Evolutionary conservation across 1,140 invertebrate species (phyloP), one percentile per base, ranked within the genome.

Genomic region (Reticulitermes speratus): DNA sequence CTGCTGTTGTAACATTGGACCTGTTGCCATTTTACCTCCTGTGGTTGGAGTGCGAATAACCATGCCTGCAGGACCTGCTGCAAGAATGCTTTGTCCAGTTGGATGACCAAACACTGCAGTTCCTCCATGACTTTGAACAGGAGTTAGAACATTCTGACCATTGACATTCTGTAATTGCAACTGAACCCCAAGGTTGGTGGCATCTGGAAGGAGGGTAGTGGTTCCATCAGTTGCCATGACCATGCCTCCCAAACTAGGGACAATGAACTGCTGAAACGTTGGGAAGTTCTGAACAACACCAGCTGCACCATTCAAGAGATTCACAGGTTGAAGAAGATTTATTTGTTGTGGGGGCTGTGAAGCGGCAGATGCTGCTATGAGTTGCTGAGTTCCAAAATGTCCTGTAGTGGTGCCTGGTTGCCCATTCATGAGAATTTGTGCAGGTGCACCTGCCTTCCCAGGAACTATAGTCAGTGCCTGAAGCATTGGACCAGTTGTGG

Each of bases 101-200:
- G 93, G 93, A 44, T 85, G 87, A 65, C 93, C 91, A 30, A 90
- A 90, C 44, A 90, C 91, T 89, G 87, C 89, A 89, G 86, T 89
- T 25, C 90, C 88, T 86, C 92, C 86, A 32, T 87, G 92, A 88
- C 94, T 95, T 88, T 96, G 95, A 14, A 96, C 93, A 0, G 95
- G 95, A 3, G 95, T 95, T 55, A 96, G 90, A 59, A 96, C 94
- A 88, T 96, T 96, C 87, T 96, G 95, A 0, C 95, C 95, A 87
- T 96, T 95, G 12, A 96, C 95, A 86, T 96, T 96, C 88, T 96
- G 96, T 87, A 97, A 92, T 88, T 97, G 96, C 21, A 96, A 88
- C 86, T 95, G 95, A 93, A 96, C 94, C 0, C 94, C 94, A 86
- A 95, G 92, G 84, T 94, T 94, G 0, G 93, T 94, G 25, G 94